Evolutionary conservation across 2,888 invertebrate species (phyloP).

Genomic region (Lysandra coridon): DNA sequence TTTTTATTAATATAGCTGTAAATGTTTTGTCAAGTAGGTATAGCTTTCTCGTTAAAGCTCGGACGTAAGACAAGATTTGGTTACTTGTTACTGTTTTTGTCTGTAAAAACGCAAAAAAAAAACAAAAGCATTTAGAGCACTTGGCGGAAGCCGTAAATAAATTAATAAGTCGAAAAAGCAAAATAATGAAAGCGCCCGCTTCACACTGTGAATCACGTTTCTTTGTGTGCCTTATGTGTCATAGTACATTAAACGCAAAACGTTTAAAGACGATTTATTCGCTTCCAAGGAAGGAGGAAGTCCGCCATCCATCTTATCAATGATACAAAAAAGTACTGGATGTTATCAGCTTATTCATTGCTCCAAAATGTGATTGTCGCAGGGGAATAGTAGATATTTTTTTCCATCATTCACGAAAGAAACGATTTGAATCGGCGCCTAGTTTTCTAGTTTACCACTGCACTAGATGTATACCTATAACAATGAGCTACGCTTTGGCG

Average conservation of each 20-base stretch:
- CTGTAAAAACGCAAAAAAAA: not conserved
- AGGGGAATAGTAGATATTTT: too few species aligned
- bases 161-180: not conserved
- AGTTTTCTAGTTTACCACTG: too few species aligned
- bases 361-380: not conserved
- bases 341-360: not conserved
- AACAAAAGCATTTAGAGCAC: not conserved
- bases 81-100: not conserved
- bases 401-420: too few species aligned
- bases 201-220: not conserved
- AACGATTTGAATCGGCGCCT: too few species aligned
- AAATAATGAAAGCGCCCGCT: not conserved
- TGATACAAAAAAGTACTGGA: not conserved
- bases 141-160: not conserved
- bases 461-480: too few species aligned
- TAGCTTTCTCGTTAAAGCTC: not conserved
- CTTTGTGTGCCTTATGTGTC: conserved; percentile 5
- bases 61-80: not conserved
- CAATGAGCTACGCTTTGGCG: not conserved
- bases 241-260: not conserved
- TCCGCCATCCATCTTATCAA: not conserved
- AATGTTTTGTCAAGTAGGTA: not conserved
- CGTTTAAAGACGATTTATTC: conserved; percentile 5
- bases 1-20: too few species aligned
- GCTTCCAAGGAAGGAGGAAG: not conserved